These are phyloP conservation scores for Ochotona curzoniae DNA, from an alignment of 2,113 vertebrate genomes.

Conservation along the genomic window DNA sequence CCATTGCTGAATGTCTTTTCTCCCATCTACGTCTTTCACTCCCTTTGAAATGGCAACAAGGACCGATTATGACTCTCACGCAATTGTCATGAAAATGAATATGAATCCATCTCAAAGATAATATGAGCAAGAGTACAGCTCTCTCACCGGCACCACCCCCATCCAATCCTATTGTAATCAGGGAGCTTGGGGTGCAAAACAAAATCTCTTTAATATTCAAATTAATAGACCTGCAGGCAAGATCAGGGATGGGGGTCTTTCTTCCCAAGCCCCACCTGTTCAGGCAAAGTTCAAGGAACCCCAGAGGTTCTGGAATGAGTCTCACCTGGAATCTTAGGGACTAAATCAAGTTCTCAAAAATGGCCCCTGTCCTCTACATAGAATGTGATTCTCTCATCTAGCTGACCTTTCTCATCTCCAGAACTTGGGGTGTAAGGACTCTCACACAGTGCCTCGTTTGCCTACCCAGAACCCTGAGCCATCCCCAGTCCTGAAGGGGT, in stretches of 20 bases:
- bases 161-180: not conserved
- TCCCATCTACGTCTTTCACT: not conserved
- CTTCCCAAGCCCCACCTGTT: not conserved
- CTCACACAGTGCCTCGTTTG: not conserved
- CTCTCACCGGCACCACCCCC: conserved; percentile 5
- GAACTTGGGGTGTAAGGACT: not conserved
- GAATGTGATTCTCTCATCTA: not conserved
- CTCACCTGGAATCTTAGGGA: not conserved
- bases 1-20: not conserved
- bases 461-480: not conserved
- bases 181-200: not conserved
- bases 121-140: not conserved
- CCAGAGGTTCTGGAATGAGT: not conserved
- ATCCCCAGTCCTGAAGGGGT: not conserved
- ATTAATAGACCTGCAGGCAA: not conserved
- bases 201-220: conserved; percentile 53
- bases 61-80: conserved; percentile 65
- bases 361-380: not conserved
- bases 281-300: not conserved
- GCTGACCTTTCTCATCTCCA: not conserved
- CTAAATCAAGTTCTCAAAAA: not conserved
- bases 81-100: conserved; percentile 63
- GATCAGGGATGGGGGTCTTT: not conserved
- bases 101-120: conserved; percentile 56
- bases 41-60: conserved; percentile 58